Base-by-base conservation (phyloP, 2,888 invertebrate genomes). In the Lymantria monacha region DNA sequence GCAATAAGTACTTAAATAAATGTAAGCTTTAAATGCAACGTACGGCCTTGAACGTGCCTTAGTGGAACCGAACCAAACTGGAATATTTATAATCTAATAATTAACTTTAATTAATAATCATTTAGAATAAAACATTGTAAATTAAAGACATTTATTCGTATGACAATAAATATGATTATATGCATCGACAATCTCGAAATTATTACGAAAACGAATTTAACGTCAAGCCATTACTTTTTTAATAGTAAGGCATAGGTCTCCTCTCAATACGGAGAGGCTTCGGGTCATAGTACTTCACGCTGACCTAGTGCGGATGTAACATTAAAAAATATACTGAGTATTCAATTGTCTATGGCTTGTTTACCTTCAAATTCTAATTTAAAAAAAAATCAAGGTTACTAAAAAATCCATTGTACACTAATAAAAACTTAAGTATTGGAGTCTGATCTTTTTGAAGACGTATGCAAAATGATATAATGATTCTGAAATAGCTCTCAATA, bases 21-120 rank as follows among this genome's bases (percentile, higher is more conserved):
- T 53, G 48, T 83, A 82, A 88, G 90, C 89, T 90, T 89, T 90
- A 90, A 86, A 67, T 57, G 76, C 75, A 85, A 84, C 78, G 63
- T 77, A 83, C 59, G 87, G 87, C 88, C 86, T 86, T 78, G 62
- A 49, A 72, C 63, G 89, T 90, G 90, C 90, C 89, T 88, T 88
- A 84, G 76, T 62, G 82, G 74, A 88, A 88, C 88, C 66, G 83
- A 87, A 90, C 90, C 90, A 90, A 90, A 90, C 88, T 84, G 61
- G 74, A 83, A 78, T 83, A 71, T 79, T 79, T 67, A 66, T 66
- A 59, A 58, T 48, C 49, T 54, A 55, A 41, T 50, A 48, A 11
- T 49, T 68, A 63, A 52, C 51, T 54, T 46, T 57, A 50, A 37
- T 51, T 43, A 38, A 41, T 33, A 22, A 42, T 42, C 8, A 14